Percentiles rank a stretch among this genome's conserved stretches.
Conservation (phyloP, 1,140 invertebrate genomes). For the Acyrthosiphon pisum region DNA sequence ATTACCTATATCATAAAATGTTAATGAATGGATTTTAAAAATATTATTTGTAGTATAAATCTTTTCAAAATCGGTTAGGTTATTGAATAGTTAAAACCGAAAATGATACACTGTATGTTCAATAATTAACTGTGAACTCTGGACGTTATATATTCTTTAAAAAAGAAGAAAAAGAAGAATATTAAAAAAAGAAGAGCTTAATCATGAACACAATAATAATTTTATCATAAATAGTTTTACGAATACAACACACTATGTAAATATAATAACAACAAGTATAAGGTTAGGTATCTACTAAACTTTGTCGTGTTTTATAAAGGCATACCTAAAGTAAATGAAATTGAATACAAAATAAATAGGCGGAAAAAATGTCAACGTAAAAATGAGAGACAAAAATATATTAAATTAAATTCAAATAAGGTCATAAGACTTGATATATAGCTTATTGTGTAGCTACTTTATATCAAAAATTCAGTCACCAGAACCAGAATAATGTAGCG, state of each 20-base stretch:
- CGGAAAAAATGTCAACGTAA: background rate
- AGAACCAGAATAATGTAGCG: background rate
- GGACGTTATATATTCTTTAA: background rate
- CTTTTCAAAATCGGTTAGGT: background rate
- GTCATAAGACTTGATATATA: background rate
- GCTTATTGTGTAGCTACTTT: background rate
- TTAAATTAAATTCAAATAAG: slow-evolving; percentile 2
- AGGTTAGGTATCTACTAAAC: background rate
- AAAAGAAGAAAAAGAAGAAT: background rate
- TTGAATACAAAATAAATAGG: background rate
- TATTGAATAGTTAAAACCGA: background rate
- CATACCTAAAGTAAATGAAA: background rate
- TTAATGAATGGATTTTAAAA: background rate
- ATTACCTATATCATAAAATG: background rate
- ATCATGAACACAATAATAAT: background rate
- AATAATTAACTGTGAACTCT: background rate
- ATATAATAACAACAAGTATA: background rate
- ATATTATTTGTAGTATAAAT: background rate
- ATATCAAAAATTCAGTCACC: slow-evolving; percentile 1
- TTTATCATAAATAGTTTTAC: background rate
- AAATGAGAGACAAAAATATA: background rate
- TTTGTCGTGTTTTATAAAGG: background rate
- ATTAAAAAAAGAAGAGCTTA: background rate
- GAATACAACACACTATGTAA: background rate
- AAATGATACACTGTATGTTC: background rate